These are phyloP conservation scores for Nothura maculosa DNA, from an alignment of 2,797 vertebrate species.

Conservation along the genomic window DNA sequence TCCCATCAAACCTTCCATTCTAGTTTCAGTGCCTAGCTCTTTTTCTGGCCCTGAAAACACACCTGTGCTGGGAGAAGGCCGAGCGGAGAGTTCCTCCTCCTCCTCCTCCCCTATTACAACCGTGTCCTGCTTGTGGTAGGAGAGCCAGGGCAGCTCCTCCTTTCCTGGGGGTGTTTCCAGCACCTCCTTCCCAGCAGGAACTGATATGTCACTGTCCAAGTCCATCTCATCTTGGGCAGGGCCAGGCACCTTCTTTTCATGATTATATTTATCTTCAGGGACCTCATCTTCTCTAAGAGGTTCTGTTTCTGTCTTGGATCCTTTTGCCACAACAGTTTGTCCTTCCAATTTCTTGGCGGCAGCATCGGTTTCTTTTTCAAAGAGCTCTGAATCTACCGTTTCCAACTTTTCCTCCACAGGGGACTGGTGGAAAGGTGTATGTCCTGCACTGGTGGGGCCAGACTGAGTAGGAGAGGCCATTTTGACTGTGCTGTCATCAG, in stretches of 20 bases:
- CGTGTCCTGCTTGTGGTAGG: slow-evolving; percentile 73
- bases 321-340: slow-evolving; percentile 28
- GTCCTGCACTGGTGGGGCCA: slow-evolving; percentile 92
- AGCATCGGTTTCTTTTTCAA: slow-evolving; percentile 73
- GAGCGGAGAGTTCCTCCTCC: neutral
- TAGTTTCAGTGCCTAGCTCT: slow-evolving; percentile 26
- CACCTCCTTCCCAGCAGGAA: neutral
- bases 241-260: neutral
- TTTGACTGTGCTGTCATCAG: slow-evolving; percentile 96
- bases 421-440: slow-evolving; percentile 94
- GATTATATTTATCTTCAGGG: neutral
- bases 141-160: slow-evolving; percentile 62
- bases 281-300: neutral
- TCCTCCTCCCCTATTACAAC: slow-evolving; percentile 47
- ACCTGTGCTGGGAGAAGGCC: neutral
- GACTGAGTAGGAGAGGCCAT: slow-evolving; percentile 95
- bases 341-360: slow-evolving; percentile 60
- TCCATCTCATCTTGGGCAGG: neutral
- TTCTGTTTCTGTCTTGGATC: neutral
- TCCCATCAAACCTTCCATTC: slow-evolving; percentile 12
- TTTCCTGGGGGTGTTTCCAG: neutral
- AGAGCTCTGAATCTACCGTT: slow-evolving; percentile 76
- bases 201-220: neutral
- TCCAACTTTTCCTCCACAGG: slow-evolving; percentile 92
- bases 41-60: slow-evolving; percentile 31